Percentiles rank a stretch among this genome's conserved stretches.
Conservation (phyloP, 2,113 vertebrate genomes). For the Polypterus bichir region DNA sequence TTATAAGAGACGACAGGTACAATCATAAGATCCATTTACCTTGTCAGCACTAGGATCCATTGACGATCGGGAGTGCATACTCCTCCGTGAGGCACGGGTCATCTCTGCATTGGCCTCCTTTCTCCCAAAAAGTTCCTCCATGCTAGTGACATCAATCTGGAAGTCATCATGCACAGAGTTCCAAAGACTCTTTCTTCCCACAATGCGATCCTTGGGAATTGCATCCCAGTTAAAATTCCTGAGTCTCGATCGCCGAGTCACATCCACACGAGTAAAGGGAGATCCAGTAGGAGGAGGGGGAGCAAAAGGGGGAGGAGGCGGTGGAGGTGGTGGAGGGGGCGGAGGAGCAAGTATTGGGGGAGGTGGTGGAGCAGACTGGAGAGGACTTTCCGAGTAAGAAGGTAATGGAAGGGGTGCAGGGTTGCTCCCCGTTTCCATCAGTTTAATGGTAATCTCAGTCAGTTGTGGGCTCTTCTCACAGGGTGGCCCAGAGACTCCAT, state of each 20-base stretch:
- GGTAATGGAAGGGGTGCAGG: conserved; percentile 34
- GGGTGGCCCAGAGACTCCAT: conserved; percentile 30
- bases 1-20: too few relatives aligned
- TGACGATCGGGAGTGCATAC: conserved; percentile 32
- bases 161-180: conserved; percentile 43
- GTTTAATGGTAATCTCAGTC: not conserved
- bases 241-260: conserved; percentile 35
- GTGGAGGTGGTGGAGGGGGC: conserved; percentile 19
- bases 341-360: conserved; percentile 14
- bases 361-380: conserved; percentile 17
- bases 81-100: conserved; percentile 32
- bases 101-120: conserved; percentile 33
- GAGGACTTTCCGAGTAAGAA: not conserved
- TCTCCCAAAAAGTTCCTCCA: conserved; percentile 58
- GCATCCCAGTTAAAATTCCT: conserved; percentile 63
- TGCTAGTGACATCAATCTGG: conserved; percentile 48
- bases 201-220: conserved; percentile 58
- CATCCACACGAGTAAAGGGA: conserved; percentile 31
- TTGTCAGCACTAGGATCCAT: conserved; percentile 37
- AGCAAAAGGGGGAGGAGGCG: conserved; percentile 24
- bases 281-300: conserved; percentile 19
- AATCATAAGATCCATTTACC: conserved; percentile 26
- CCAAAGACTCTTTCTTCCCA: conserved; percentile 55
- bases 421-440: conserved; percentile 22
- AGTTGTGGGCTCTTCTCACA: not conserved